phyloP scores from a whole-genome alignment of 2,797 vertebrate genomes.

The Helarctos malayanus region DNA sequence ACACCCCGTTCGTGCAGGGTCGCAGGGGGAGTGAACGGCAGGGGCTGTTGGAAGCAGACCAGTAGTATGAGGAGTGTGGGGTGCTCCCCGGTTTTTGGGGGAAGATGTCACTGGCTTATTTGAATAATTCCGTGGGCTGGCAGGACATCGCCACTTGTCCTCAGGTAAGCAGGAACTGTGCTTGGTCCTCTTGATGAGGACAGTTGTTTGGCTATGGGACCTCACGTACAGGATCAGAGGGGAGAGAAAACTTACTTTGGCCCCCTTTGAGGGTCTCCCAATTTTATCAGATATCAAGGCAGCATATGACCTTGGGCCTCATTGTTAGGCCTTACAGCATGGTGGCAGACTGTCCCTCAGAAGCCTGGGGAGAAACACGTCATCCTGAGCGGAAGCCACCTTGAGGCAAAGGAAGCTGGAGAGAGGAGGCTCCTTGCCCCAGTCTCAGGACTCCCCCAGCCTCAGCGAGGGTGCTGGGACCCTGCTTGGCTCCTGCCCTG shows the following conservation, averaged over 20 bases:
- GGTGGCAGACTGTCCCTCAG: not conserved
- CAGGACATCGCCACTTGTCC: not conserved
- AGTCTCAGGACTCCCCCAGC: not conserved
- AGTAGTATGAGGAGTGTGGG: too few species aligned
- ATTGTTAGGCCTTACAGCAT: not conserved
- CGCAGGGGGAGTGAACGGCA: not conserved
- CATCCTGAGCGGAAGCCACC: not conserved
- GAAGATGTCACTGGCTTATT: not conserved
- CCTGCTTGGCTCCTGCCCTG: not conserved
- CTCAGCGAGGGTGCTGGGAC: not conserved
- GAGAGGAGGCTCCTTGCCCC: not conserved
- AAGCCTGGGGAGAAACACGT: not conserved
- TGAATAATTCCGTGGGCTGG: not conserved
- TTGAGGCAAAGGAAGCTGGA: not conserved
- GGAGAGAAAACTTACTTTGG: not conserved
- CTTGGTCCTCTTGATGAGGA: not conserved
- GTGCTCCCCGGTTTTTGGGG: not conserved
- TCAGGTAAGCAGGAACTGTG: not conserved
- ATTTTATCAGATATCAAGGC: not conserved
- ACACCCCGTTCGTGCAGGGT: fast-evolving
- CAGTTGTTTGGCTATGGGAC: too few species aligned
- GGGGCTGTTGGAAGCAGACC: not conserved
- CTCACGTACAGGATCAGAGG: not conserved
- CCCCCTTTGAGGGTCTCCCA: not conserved
- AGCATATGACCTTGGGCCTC: too few species aligned